Percentiles rank a stretch among this genome's conserved stretches.
These are phyloP conservation scores for Sinhomidia bicolor DNA, from an alignment of 2,888 invertebrate genomes.

Conservation along the genomic window DNA sequence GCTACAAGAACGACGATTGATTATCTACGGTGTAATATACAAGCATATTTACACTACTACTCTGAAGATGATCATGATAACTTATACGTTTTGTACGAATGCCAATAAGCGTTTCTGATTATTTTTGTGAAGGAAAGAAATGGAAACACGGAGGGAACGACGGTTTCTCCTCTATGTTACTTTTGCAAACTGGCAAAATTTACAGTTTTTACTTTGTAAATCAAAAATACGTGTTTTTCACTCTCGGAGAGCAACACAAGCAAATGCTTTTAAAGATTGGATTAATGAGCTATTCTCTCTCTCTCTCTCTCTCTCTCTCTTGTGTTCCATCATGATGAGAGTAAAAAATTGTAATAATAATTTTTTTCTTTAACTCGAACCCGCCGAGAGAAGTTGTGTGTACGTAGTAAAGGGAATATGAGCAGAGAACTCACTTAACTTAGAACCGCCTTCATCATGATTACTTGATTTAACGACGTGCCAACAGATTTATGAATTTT, in stretches of 20 bases:
- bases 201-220: not conserved
- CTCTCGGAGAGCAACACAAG: not conserved
- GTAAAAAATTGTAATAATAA: not conserved
- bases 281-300: slow-evolving; percentile 26
- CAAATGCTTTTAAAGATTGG: slow-evolving; percentile 26
- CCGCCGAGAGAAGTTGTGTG: too few species aligned
- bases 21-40: not conserved
- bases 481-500: slow-evolving; percentile 15
- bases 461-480: slow-evolving; percentile 13
- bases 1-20: not conserved
- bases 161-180: not conserved
- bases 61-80: not conserved
- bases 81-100: not conserved
- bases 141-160: too few species aligned
- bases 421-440: too few species aligned
- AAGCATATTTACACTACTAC: not conserved
- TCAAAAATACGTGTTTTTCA: not conserved
- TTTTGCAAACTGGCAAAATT: slow-evolving; percentile 27
- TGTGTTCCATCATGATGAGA: too few species aligned
- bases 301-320: not conserved
- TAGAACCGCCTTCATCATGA: not conserved
- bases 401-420: too few species aligned
- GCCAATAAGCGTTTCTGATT: slow-evolving; percentile 10
- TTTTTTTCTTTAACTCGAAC: not conserved
- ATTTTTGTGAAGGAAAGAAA: not conserved